Conservation (phyloP, 37 sponge, comb jelly and placozoan genomes). For the Axinella damicornis region DNA sequence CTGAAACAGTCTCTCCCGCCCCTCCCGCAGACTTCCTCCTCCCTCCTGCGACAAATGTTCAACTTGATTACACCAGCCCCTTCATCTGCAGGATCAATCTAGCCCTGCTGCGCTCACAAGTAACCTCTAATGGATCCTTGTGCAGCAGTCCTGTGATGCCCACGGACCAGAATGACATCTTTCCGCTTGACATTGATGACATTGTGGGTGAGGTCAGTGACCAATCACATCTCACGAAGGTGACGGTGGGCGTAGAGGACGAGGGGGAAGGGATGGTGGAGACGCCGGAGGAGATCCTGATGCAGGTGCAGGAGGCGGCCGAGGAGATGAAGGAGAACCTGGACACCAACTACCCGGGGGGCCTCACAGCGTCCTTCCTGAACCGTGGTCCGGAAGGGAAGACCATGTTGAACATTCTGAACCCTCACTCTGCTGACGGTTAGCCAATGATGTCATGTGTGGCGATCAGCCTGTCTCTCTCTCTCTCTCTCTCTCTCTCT, state of each 20-base stretch:
- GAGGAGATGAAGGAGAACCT: slow-evolving; percentile 37
- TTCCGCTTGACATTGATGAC: neutral
- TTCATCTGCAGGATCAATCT: slow-evolving; percentile 51
- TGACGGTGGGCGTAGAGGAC: slow-evolving; percentile 52
- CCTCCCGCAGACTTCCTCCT: slow-evolving; percentile 1
- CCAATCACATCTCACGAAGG: slow-evolving; percentile 47
- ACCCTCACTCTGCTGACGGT: slow-evolving; percentile 63
- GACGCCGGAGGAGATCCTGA: slow-evolving; percentile 21
- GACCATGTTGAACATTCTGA: slow-evolving; percentile 65
- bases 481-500: too few relatives aligned
- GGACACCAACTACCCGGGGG: slow-evolving; percentile 7
- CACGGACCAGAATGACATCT: neutral
- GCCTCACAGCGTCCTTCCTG: slow-evolving; percentile 49
- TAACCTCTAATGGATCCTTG: too few relatives aligned
- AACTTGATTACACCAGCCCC: slow-evolving; percentile 43
- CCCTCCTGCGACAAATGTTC: slow-evolving; percentile 17
- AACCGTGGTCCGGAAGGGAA: slow-evolving; percentile 57
- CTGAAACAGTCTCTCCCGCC: slow-evolving; percentile 1
- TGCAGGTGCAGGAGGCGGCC: slow-evolving; percentile 34
- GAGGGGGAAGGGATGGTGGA: neutral
- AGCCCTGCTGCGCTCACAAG: neutral
- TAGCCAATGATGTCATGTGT: too few relatives aligned
- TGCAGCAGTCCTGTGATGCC: neutral
- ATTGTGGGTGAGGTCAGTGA: neutral
- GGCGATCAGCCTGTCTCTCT: too few relatives aligned